phyloP scores from a whole-genome alignment of 2,888 invertebrate species.

The Athripsodes cinereus region DNA sequence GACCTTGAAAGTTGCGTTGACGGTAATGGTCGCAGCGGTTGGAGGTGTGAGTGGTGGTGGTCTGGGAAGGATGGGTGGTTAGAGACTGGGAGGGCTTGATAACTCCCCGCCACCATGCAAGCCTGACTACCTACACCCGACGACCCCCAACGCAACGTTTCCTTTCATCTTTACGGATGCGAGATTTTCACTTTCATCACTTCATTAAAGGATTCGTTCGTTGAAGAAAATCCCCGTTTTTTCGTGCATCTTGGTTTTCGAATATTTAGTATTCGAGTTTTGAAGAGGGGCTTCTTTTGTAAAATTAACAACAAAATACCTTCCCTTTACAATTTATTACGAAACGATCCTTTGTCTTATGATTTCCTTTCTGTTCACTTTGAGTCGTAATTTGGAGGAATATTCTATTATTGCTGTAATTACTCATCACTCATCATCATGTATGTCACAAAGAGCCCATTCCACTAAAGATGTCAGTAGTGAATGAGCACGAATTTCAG shows the following conservation, averaged over 20 bases:
- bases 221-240: neutral
- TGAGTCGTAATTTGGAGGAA: too few relatives aligned
- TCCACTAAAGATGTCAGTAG: too few relatives aligned
- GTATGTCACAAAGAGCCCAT: too few relatives aligned
- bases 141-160: slow-evolving; percentile 11
- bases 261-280: neutral
- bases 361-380: neutral
- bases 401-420: too few relatives aligned
- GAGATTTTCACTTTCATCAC: slow-evolving; percentile 17
- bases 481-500: too few relatives aligned
- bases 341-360: neutral
- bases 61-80: slow-evolving; percentile 8
- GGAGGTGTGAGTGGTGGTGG: slow-evolving; percentile 13
- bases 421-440: too few relatives aligned
- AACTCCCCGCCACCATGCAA: neutral
- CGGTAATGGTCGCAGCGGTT: slow-evolving; percentile 31
- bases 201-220: slow-evolving; percentile 9
- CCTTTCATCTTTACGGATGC: slow-evolving; percentile 16
- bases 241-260: neutral
- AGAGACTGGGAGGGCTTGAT: neutral
- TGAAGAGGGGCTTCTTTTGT: neutral
- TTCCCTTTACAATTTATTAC: neutral
- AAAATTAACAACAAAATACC: neutral
- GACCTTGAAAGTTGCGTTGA: slow-evolving; percentile 46
- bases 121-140: neutral